Evolutionary conservation across 30 jellyfish, hydroid and myxozoan genomes (phyloP), one percentile per base, ranked within the genome.

Genomic region (Catostylus mosaicus): DNA sequence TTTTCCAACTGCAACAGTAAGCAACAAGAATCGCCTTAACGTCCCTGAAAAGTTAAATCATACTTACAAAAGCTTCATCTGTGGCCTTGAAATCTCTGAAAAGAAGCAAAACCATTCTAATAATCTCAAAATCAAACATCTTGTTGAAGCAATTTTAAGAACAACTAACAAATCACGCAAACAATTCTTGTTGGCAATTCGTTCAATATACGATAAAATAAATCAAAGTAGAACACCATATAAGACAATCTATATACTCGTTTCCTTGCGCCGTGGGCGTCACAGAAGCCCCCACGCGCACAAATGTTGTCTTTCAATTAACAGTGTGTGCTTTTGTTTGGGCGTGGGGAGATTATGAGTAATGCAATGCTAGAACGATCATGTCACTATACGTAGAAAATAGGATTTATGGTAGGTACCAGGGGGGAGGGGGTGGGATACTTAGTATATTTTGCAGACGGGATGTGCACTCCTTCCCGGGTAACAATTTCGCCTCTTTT

Each of bases 21-120:
- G n/a, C n/a, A n/a, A n/a, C n/a, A n/a, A n/a, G n/a, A n/a, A n/a
- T n/a, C n/a, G n/a, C n/a, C n/a, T n/a, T n/a, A n/a, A n/a, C n/a
- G n/a, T n/a, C n/a, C n/a, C n/a, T n/a, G n/a, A n/a, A n/a, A n/a
- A n/a, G n/a, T n/a, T n/a, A n/a, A 50, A 16, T 27, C 2, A 72
- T 74, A 86, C 98, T 73, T 92, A 93, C 98, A 62, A 87, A 86
- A 27, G 57, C 59, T 1, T 84, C 87, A 7, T 88, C 91, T 5
- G 97, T 83, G 30, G 97, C 99, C 51, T 62, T 83, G 91, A 94
- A 94, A 23, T 96, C 80, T 31, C 98, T 93, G 75, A 82, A 81
- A 57, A 32, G 76, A 30, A 37, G 40, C 20, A 69, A 30, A 62
- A 61, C 57, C 85, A 88, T 59, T 16, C 31, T 40, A 36, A 31